Base-by-base conservation (phyloP, 1,140 invertebrate species). In the Neotoxoptera formosana region DNA sequence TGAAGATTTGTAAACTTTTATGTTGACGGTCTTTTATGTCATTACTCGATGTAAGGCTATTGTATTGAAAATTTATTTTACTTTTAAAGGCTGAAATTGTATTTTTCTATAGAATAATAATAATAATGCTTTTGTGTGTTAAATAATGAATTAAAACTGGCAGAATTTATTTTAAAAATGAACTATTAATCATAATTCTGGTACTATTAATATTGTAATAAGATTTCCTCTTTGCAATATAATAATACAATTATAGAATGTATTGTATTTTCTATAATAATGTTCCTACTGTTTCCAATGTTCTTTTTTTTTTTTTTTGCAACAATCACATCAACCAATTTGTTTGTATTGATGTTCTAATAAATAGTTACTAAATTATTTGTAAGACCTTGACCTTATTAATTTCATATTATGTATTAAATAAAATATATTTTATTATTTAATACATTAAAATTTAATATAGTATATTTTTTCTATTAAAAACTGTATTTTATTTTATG, bases 341-440 rank as follows among this genome's bases (percentile, higher is more conserved):
- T 87, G 47, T 87, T 89, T 23, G 3, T 41, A 89, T 47, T 47
- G 21, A 86, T 30, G 45, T 88, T 51, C 84, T 86, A 47, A 86
- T 45, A 86, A 48, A 48, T 45, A 90, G 34, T 60, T 90, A 90
- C 56, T 90, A 60, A 60, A 67, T 67, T 90, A 90, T 90, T 60
- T 67, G 36, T 90, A n/a, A 45, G 36, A 67, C 53, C 0, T 60
- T 90, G n/a, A 41, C 2, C 34, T 90, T 60, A 41, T 34, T 86
- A 86, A 45, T 60, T 90, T 90, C 36, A n/a, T n/a, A n/a, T 56
- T 25, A 36, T 36, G 9, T 30, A 34, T 90, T 60, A 56, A 90
- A 89, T 89, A 89, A 89, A 87, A 34, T 34, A 88, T n/a, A n/a
- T n/a, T 48, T 87, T 87, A 87, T 51, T 21, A 88, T 53, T 53